Base-by-base conservation (phyloP, 2,888 invertebrate genomes). In the Willowsia nigromaculata region DNA sequence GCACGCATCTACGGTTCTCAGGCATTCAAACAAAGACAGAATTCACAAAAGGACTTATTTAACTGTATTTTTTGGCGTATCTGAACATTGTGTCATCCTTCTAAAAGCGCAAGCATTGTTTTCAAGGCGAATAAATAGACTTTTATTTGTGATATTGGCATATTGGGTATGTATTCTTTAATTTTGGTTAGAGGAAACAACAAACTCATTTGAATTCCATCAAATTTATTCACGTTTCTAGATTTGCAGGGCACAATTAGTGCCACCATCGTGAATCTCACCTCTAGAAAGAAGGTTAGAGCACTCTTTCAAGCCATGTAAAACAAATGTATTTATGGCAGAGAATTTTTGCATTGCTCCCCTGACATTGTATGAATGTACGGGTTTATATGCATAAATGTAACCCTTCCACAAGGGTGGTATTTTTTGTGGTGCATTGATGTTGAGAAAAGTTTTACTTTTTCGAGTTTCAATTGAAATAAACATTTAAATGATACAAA, bases 401-500 rank as follows among this genome's bases (percentile, higher is more conserved):
- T 84, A 40, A 82, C 37, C 62, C 47, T 65, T 84, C 37, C 33
- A 74, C 53, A 37, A 47, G 47, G 7, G n/a, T 15, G 18, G 30
- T 50, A 47, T 50, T 33, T n/a, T 47, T 50, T 80, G 37, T 27
- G 65, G 47, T 47, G 43, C 27, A 65, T 27, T 82, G 7, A 43
- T 62, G 33, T 62, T 74, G 47, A 27, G 50, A 18, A 37, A 76
- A 50, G 50, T 50, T 47, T 83, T 43, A 62, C 74, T 88, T 81
- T 87, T 74, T 22, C 18, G 43, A 71, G 91, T 85, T 92, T 92
- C 92, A 92, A 92, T 92, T 92, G 92, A 92, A 92, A 92, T 92
- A 92, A 92, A 90, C 92, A 92, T 92, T 92, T 92, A 92, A 92
- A 91, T 91, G 92, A 92, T 92, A 92, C 92, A 92, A 92, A 91